Evolutionary conservation across 2,797 vertebrate genomes (phyloP), one percentile per base, ranked within the genome.

Genomic region (Acipenser ruthenus): DNA sequence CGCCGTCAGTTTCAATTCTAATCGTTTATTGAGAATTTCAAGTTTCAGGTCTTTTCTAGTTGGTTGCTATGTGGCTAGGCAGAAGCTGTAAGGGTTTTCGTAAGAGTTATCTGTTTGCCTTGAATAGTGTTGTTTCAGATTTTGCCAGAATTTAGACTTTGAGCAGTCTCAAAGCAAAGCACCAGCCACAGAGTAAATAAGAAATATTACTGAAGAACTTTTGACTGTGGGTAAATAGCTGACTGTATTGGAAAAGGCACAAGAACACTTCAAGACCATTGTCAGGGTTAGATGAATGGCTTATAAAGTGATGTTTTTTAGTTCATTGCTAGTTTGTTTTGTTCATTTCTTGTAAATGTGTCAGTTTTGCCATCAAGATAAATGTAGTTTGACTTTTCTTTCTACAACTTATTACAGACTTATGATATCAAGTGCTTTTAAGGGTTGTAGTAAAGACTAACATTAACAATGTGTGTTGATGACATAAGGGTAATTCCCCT

Each of bases 91-190:
- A 50, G 63, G 47, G 58, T 58, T 69, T 68, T 53, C 52, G 51
- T 49, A 62, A 60, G 52, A 68, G 56, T 69, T 51, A 60, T 67
- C 66, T 70, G 56, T 72, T 68, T 68, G 52, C 62, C 60, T 64
- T 12, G 23, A 65, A 66, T 47, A 37, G 51, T 70, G 50, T 66
- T 70, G 66, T 69, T 68, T 65, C 66, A 65, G 59, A 58, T 65
- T 64, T 67, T 66, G 72, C 65, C 72, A 69, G 23, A 67, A 63
- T 62, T 37, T 62, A 53, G 18, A 37, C 13, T 47, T 47, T 56
- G 60, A 23, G 50, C 50, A 13, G 12, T 4, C 58, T 60, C 37
- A 51, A 13, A 50, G 48, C 60, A 62, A 60, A 63, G 13, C 10
- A 58, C 59, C 49, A 51, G 64, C 67, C 60, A 60, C 55, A 15